phyloP scores from a whole-genome alignment of 2,797 vertebrate genomes.

The Melanotaenia pygmaea region DNA sequence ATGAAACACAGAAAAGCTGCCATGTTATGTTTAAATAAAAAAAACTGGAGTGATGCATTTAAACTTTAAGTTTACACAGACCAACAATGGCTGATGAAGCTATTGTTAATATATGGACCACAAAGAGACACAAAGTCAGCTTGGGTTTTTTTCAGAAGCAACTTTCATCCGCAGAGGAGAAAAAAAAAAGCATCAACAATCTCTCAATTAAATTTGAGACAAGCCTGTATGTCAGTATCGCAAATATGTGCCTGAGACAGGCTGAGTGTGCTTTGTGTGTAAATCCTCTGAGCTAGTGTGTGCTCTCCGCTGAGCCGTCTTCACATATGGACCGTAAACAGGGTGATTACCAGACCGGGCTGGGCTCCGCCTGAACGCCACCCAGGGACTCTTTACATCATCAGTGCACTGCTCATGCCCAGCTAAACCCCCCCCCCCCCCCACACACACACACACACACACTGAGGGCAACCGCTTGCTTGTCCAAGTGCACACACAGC shows the following conservation, averaged over 20 bases:
- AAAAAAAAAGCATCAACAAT: conserved; percentile 46
- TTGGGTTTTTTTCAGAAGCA: conserved; percentile 22
- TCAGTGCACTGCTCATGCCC: conserved; percentile 76
- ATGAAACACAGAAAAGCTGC: conserved; percentile 1
- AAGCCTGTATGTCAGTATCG: conserved; percentile 48
- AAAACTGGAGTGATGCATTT: not conserved
- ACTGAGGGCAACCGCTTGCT: conserved; percentile 26
- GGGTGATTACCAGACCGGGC: conserved; percentile 84
- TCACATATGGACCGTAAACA: conserved; percentile 87
- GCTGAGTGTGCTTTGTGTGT: conserved; percentile 49
- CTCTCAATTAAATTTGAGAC: conserved; percentile 56
- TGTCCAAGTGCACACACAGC: conserved; percentile 11
- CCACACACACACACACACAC: conserved; percentile 51
- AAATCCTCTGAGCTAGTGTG: conserved; percentile 61
- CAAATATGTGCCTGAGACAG: conserved; percentile 51
- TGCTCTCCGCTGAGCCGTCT: conserved; percentile 77
- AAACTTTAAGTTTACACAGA: not conserved
- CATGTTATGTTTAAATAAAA: not conserved
- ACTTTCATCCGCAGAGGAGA: conserved; percentile 29
- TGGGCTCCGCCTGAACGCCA: conserved; percentile 83
- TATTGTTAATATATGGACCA: not conserved
- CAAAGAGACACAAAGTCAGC: not conserved
- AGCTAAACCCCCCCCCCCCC: conserved; percentile 76
- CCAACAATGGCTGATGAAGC: not conserved
- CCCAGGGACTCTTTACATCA: conserved; percentile 84